phyloP scores from a whole-genome alignment of 1,140 invertebrate genomes.

The Helicorthomorpha holstii region DNA sequence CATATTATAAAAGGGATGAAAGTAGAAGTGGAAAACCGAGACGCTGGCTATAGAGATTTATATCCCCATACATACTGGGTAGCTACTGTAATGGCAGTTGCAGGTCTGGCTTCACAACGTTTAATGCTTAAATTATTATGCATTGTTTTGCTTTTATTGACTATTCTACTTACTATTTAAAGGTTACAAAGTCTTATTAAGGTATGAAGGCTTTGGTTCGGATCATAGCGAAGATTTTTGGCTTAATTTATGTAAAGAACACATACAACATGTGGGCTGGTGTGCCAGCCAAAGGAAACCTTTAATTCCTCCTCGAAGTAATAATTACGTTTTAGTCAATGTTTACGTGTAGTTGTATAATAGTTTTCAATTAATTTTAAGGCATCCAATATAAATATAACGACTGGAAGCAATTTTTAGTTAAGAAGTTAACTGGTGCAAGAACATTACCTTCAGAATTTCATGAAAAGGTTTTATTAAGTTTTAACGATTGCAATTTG shows the following conservation, averaged over 20 bases:
- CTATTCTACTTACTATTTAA: constrained; percentile 11
- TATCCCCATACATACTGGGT: constrained; percentile 84
- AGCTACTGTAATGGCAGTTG: constrained; percentile 73
- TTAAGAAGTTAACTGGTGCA: constrained; percentile 77
- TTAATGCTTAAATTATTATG: constrained; percentile 4
- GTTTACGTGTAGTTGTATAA: background rate
- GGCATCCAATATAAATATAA: constrained; percentile 62
- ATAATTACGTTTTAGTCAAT: too few relatives aligned
- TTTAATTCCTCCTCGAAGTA: constrained; percentile 74
- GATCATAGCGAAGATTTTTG: constrained; percentile 83
- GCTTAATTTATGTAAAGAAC: constrained; percentile 81
- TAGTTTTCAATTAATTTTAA: constrained; percentile 16
- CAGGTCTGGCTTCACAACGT: constrained; percentile 27
- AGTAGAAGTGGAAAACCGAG: constrained; percentile 81
- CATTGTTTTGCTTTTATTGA: background rate
- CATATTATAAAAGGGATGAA: constrained; percentile 87
- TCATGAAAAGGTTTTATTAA: constrained; percentile 49
- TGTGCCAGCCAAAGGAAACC: constrained; percentile 88
- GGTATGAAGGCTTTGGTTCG: constrained; percentile 84
- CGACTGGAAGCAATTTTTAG: constrained; percentile 90
- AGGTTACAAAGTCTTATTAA: constrained; percentile 78
- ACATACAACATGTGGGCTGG: constrained; percentile 91
- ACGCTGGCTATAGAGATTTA: constrained; percentile 54
- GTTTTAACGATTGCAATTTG: constrained; percentile 1
- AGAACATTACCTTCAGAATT: constrained; percentile 82